A percentile compares a stretch with the other conserved stretches of the same genome.
These are phyloP conservation scores for Parotocinclus haroldoi DNA, from an alignment of 2,797 vertebrate genomes.

Conservation along the genomic window DNA sequence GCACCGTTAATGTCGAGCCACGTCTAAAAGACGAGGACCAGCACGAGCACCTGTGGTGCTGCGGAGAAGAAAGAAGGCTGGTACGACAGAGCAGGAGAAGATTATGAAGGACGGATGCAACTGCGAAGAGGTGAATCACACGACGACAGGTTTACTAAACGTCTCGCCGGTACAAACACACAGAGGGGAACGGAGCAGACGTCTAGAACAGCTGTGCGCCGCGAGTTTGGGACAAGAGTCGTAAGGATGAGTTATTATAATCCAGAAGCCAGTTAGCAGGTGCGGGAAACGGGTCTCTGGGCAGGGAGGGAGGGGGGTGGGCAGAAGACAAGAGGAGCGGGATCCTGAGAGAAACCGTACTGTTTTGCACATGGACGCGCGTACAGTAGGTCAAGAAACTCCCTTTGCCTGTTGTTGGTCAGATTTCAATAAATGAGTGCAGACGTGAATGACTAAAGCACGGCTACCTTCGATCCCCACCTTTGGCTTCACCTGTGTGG, in stretches of 20 bases:
- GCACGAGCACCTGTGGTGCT: too few species aligned
- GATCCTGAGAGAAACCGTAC: not conserved
- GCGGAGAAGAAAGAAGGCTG: constrained; percentile 36
- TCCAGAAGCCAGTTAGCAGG: constrained; percentile 16
- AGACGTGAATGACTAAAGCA: too few species aligned
- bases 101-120: constrained; percentile 35
- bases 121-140: constrained; percentile 15
- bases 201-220: constrained; percentile 31
- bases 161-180: constrained; percentile 1
- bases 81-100: constrained; percentile 16
- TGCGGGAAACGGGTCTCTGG: constrained; percentile 9
- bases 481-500: too few species aligned
- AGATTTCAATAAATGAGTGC: too few species aligned
- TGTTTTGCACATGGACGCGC: not conserved
- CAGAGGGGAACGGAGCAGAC: constrained; percentile 13
- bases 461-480: too few species aligned
- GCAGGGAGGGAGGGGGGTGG: too few species aligned
- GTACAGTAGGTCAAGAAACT: too few species aligned
- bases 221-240: constrained; percentile 5
- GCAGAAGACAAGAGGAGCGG: not conserved
- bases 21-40: too few species aligned
- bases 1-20: too few species aligned
- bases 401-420: too few species aligned
- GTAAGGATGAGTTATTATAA: constrained; percentile 22
- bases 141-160: constrained; percentile 14